Conservation (phyloP, 2,797 vertebrate species). For the Esox lucius region DNA sequence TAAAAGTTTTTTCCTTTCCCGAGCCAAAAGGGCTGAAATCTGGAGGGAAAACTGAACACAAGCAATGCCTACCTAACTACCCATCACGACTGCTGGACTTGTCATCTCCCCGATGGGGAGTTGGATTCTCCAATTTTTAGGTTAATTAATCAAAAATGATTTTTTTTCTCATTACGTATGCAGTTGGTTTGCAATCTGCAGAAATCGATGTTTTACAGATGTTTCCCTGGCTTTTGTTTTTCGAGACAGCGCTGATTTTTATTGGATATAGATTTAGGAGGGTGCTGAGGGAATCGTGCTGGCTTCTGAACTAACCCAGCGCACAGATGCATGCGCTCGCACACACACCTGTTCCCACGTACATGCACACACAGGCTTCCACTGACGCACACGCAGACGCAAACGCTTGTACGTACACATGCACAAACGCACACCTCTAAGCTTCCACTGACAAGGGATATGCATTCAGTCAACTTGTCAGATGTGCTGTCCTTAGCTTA, state of each 20-base stretch:
- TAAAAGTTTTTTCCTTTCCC: constrained; percentile 33
- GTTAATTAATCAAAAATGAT: constrained; percentile 87
- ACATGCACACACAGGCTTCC: constrained; percentile 3
- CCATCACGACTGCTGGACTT: not conserved
- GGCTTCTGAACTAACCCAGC: constrained; percentile 56
- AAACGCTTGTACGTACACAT: constrained; percentile 16
- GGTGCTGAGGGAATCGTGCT: constrained; percentile 74
- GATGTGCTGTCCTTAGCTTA: not conserved
- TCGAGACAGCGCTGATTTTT: constrained; percentile 79
- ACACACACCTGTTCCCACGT: constrained; percentile 2
- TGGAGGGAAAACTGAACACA: constrained; percentile 39
- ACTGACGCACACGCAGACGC: constrained; percentile 24
- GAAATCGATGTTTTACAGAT: constrained; percentile 82
- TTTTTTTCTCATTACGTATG: constrained; percentile 84
- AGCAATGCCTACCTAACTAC: constrained; percentile 28
- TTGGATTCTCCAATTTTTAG: constrained; percentile 77
- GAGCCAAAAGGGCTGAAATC: constrained; percentile 38
- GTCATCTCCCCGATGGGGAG: constrained; percentile 59
- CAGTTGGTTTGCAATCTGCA: constrained; percentile 76
- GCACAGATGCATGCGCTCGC: constrained; percentile 30
- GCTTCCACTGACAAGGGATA: not conserved
- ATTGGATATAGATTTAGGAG: constrained; percentile 83
- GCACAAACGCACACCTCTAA: constrained; percentile 8
- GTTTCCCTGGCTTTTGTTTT: constrained; percentile 80
- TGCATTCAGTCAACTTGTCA: not conserved